Conservation (phyloP, 1,140 invertebrate genomes). For the Macrosteles quadrilineatus region DNA sequence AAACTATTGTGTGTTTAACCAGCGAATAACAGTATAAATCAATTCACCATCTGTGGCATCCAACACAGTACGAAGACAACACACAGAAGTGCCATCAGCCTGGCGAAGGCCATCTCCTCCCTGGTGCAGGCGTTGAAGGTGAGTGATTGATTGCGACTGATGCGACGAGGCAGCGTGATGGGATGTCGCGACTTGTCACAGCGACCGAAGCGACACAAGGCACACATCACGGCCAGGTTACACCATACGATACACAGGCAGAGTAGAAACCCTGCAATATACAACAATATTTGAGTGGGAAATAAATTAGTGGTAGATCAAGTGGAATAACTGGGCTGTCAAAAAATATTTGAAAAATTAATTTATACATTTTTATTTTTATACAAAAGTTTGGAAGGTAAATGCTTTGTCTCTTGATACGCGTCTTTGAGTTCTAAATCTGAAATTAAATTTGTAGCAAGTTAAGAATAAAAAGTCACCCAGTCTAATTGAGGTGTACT, state of each 20-base stretch:
- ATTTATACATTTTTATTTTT: no score
- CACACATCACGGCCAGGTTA: constrained; percentile 76
- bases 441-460: no score
- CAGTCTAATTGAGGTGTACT: no score
- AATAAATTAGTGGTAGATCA: not conserved
- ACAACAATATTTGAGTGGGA: not conserved
- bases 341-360: no score
- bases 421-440: no score
- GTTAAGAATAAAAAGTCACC: no score
- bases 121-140: constrained; percentile 56
- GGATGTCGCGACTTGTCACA: not conserved
- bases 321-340: not conserved
- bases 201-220: constrained; percentile 51
- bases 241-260: constrained; percentile 77
- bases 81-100: constrained; percentile 78
- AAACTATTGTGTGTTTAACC: no score
- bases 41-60: constrained; percentile 81
- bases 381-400: no score
- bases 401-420: no score
- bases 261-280: constrained; percentile 64
- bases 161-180: constrained; percentile 38
- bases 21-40: no score
- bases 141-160: constrained; percentile 41
- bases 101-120: constrained; percentile 80
- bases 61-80: constrained; percentile 81